A percentile compares a stretch with the other conserved stretches of the same genome.
Evolutionary conservation across 2,797 vertebrate species (phyloP).

Genomic region (Nyctibius grandis): DNA sequence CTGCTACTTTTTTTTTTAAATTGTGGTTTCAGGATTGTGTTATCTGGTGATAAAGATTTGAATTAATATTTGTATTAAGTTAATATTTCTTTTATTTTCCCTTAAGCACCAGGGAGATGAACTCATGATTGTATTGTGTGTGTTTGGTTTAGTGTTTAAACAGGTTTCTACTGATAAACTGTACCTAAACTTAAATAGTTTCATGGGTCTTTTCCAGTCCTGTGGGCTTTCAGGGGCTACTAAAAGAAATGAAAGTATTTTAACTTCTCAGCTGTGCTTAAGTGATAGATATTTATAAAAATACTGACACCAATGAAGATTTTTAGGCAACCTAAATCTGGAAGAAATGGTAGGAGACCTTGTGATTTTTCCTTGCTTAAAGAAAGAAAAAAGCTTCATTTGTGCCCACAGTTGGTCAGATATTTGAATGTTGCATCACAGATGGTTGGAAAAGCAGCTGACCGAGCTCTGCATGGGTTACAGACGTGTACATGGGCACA

Average conservation of each 20-base stretch:
- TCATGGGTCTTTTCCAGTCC: background rate
- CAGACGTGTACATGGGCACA: rapidly evolving
- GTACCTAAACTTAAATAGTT: background rate
- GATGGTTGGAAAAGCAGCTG: background rate
- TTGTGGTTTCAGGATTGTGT: background rate
- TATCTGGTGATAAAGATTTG: background rate
- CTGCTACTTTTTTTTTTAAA: background rate
- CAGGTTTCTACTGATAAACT: background rate
- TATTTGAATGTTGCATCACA: background rate
- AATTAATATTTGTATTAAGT: background rate
- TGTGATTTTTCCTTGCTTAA: background rate
- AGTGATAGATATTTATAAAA: background rate
- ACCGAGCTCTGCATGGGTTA: too few species aligned
- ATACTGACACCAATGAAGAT: background rate
- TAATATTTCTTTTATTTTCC: background rate
- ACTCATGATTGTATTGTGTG: background rate
- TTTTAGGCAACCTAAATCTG: background rate
- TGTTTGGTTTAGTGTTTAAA: background rate
- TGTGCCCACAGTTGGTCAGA: background rate
- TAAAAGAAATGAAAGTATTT: background rate
- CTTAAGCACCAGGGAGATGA: background rate
- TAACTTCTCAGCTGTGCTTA: background rate
- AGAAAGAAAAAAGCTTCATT: background rate
- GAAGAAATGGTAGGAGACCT: background rate
- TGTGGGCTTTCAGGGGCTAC: background rate